Evolutionary conservation across 2,113 vertebrate genomes (phyloP).

Genomic region (Setophaga kirtlandii): DNA sequence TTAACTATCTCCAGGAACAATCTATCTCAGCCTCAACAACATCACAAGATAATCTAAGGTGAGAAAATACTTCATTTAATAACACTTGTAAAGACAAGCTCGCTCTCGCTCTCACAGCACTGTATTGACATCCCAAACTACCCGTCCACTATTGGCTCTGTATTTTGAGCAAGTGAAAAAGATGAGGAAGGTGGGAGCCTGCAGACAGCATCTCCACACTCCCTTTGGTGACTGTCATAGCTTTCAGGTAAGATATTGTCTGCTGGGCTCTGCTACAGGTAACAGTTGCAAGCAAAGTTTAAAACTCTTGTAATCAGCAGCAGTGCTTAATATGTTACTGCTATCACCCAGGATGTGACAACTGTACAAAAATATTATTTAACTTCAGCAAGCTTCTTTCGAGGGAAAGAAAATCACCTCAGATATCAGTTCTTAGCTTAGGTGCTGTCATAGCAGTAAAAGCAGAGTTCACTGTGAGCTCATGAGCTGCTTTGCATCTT

Average conservation of each 20-base stretch:
- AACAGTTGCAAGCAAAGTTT: neutral
- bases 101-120: neutral
- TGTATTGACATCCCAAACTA: neutral
- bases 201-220: neutral
- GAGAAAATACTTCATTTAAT: neutral
- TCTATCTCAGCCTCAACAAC: neutral
- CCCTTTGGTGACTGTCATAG: neutral
- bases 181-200: neutral
- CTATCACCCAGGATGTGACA: neutral
- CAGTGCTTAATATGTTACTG: neutral
- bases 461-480: neutral
- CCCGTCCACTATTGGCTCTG: neutral
- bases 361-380: neutral
- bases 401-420: neutral
- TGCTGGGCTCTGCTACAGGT: neutral
- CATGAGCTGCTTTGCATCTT: neutral
- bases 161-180: neutral
- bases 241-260: accelerated
- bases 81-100: neutral
- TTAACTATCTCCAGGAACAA: neutral
- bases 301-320: neutral
- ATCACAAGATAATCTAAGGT: neutral
- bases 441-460: neutral
- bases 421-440: neutral
- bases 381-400: neutral